These are phyloP conservation scores for Drosophila takahashii DNA, from an alignment of 1,140 invertebrate genomes.

Conservation along the genomic window DNA sequence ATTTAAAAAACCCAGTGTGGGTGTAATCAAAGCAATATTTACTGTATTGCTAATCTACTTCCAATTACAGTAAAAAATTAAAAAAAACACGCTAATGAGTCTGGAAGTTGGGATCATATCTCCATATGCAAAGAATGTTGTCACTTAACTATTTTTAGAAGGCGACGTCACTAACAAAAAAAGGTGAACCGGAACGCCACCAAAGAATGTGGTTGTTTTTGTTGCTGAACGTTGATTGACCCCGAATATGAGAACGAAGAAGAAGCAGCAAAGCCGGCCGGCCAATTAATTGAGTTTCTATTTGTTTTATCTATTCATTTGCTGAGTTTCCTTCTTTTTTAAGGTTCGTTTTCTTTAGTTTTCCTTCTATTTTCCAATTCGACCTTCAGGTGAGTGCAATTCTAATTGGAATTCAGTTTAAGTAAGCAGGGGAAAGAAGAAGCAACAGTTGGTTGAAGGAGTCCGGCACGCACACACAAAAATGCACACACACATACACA, in stretches of 20 bases:
- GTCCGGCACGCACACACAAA: conserved; percentile 51
- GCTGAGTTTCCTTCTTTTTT: background rate
- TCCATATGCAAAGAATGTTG: conserved; percentile 33
- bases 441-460: conserved; percentile 80
- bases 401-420: conserved; percentile 72
- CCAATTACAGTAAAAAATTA: conserved; percentile 25
- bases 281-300: conserved; percentile 42
- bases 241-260: conserved; percentile 15
- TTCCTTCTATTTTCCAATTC: conserved; percentile 11
- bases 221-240: conserved; percentile 35
- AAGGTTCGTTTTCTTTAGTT: background rate
- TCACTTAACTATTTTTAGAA: conserved; percentile 44
- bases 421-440: conserved; percentile 52
- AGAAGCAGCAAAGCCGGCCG: conserved; percentile 57
- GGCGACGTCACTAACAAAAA: conserved; percentile 34
- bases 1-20: background rate
- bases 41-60: conserved; percentile 17
- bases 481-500: conserved; percentile 35
- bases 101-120: conserved; percentile 3
- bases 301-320: conserved; percentile 1
- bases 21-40: conserved; percentile 3
- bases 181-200: conserved; percentile 45
- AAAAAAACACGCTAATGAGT: conserved; percentile 21
- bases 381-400: conserved; percentile 64
- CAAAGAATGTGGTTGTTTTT: conserved; percentile 21